Conservation (phyloP, 2,888 invertebrate genomes). For the Leistus spinibarbis region DNA sequence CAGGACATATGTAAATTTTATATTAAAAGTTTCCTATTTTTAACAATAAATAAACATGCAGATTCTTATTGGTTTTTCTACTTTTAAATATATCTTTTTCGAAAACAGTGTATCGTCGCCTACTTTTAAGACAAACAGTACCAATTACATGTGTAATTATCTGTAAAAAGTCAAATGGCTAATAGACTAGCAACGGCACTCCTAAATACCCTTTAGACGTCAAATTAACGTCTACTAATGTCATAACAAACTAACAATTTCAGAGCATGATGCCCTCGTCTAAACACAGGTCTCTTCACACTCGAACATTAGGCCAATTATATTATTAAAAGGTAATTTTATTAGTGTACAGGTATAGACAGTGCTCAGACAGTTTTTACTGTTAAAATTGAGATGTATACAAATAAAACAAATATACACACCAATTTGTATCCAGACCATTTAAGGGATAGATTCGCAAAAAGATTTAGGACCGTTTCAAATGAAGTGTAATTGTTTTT, state of each 20-base stretch:
- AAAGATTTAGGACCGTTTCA: not conserved
- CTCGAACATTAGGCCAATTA: constrained; percentile 32
- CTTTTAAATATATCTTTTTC: too few species aligned
- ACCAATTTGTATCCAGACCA: constrained; percentile 25
- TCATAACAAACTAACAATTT: constrained; percentile 44
- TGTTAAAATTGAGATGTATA: constrained; percentile 5
- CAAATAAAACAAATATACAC: constrained; percentile 12
- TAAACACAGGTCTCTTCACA: constrained; percentile 8
- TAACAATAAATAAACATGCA: too few species aligned
- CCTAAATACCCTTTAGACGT: constrained; percentile 49
- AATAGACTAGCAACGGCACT: constrained; percentile 46
- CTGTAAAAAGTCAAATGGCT: constrained; percentile 40
- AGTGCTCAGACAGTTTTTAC: not conserved
- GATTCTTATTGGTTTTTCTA: too few species aligned
- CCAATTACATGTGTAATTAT: constrained; percentile 43
- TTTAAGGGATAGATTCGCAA: constrained; percentile 19
- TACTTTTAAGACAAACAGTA: constrained; percentile 29
- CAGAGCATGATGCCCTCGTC: not conserved
- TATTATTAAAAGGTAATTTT: constrained; percentile 39
- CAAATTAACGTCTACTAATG: constrained; percentile 54
- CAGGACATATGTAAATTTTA: too few species aligned
- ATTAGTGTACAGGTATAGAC: constrained; percentile 25
- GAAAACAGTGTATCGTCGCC: constrained; percentile 11
- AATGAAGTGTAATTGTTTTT: constrained; percentile 29
- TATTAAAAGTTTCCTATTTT: too few species aligned